A percentile compares a stretch with the other conserved stretches of the same genome.
Evolutionary conservation across 64 coral and sea anemone genomes (phyloP).

Genomic region (Acropora yongei): DNA sequence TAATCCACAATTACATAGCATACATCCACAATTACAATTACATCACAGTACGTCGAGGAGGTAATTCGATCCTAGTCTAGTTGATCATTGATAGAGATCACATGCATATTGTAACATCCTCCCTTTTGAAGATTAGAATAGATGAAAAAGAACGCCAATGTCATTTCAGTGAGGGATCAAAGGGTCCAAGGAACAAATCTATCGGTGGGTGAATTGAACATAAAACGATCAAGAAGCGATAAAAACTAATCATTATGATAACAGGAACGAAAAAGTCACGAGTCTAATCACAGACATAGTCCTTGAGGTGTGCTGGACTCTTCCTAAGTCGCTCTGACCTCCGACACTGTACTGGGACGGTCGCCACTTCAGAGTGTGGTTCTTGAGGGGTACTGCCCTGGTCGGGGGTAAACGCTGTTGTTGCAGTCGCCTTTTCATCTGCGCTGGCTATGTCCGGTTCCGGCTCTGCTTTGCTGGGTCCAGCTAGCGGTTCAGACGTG

Average conservation of each 20-base stretch:
- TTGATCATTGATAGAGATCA: no score
- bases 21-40: no score
- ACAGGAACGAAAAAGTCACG: background rate
- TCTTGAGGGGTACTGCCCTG: background rate
- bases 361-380: background rate
- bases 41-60: no score
- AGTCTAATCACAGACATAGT: background rate
- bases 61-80: no score
- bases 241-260: background rate
- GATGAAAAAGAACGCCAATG: no score
- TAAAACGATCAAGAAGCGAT: background rate
- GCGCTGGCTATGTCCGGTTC: background rate
- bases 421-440: background rate
- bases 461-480: background rate
- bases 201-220: background rate
- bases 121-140: background rate
- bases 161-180: background rate
- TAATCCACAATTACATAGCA: no score
- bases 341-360: background rate
- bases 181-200: background rate
- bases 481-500: conserved; percentile 5
- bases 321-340: background rate
- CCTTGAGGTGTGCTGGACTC: background rate
- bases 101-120: conserved; percentile 5
- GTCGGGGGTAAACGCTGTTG: background rate